Conservation (phyloP, 2,888 invertebrate genomes). For the Erannis defoliaria region DNA sequence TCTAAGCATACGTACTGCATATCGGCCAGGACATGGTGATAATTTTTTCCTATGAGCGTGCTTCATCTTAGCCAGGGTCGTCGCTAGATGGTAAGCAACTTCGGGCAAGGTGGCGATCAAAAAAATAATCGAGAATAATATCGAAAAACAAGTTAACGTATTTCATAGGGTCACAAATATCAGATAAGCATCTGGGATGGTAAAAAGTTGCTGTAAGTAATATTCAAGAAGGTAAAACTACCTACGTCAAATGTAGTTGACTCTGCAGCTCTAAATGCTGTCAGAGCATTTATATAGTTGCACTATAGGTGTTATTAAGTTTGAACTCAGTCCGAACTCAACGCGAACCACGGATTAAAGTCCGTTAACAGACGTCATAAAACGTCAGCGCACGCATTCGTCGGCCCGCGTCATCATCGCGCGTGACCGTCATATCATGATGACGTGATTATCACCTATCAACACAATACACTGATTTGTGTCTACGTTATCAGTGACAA, state of each 20-base stretch:
- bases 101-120: no score
- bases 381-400: slow-evolving; percentile 42
- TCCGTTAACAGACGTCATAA: slow-evolving; percentile 1
- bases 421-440: slow-evolving; percentile 51
- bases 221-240: neutral
- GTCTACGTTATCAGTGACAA: slow-evolving; percentile 14
- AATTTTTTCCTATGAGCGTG: no score
- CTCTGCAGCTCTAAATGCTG: no score
- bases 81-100: no score
- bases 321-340: neutral
- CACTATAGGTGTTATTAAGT: neutral
- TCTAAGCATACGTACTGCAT: no score
- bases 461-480: slow-evolving; percentile 21
- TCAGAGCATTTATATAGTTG: neutral
- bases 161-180: no score
- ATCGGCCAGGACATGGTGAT: no score
- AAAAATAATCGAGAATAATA: no score
- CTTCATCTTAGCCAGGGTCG: no score
- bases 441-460: slow-evolving; percentile 26
- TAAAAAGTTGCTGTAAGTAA: neutral
- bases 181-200: no score
- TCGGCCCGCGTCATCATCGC: slow-evolving; percentile 50
- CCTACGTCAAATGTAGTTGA: no score
- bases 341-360: neutral
- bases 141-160: no score